phyloP scores from a whole-genome alignment of 2,888 invertebrate species.

The Drosophila limbata region DNA sequence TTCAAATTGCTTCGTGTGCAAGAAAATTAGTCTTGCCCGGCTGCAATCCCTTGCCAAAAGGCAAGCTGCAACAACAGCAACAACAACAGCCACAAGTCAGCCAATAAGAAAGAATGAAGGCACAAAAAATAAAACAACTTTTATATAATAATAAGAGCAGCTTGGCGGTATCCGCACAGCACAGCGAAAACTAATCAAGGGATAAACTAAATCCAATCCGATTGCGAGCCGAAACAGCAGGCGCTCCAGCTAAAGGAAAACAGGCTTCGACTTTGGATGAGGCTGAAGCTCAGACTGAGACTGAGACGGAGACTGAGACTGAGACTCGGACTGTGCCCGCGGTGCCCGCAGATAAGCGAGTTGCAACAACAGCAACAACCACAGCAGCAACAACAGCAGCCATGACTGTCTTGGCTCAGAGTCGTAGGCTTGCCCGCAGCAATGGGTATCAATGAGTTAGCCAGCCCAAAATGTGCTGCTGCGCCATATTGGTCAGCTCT shows the following conservation, averaged over 20 bases:
- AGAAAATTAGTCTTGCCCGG: constrained; percentile 85
- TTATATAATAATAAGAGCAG: constrained; percentile 78
- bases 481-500: constrained; percentile 69
- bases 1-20: constrained; percentile 85
- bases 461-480: constrained; percentile 49
- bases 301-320: constrained; percentile 9
- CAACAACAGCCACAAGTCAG: constrained; percentile 24
- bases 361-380: constrained; percentile 46
- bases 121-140: constrained; percentile 49
- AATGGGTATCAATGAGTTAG: constrained; percentile 77
- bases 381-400: constrained; percentile 43
- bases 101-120: constrained; percentile 49
- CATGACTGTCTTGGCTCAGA: constrained; percentile 55
- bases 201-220: constrained; percentile 84
- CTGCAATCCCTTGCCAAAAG: constrained; percentile 65
- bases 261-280: constrained; percentile 37
- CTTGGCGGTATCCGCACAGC: constrained; percentile 69
- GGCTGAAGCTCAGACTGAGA: constrained; percentile 15
- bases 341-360: constrained; percentile 64
- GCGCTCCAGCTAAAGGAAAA: constrained; percentile 52
- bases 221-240: constrained; percentile 72
- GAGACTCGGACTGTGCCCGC: constrained; percentile 50
- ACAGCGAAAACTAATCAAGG: constrained; percentile 84
- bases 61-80: constrained; percentile 36
- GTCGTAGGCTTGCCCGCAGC: constrained; percentile 57